Evolutionary conservation across 23 tunicate species (phyloP), one percentile per base, ranked within the genome.

Genomic region (Styela clava): DNA sequence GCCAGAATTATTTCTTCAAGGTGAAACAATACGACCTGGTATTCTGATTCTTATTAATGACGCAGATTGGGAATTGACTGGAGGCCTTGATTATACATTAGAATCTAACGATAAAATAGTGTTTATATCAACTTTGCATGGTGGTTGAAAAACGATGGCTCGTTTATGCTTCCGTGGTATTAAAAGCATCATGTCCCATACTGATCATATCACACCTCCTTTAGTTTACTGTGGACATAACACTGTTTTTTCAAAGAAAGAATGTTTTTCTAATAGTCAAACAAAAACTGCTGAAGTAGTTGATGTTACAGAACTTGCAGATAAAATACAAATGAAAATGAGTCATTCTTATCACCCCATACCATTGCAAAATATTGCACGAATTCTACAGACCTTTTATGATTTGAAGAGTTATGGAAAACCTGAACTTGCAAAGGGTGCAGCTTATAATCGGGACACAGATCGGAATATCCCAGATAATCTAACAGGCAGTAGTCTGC

Each of bases 81-180:
- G 79, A 24, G 86, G 86, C 64, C 29, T 74, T 24, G 70, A 79
- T 28, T 95, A 95, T 83, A 74, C 79, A 30, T 0, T 95, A 2
- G 91, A 81, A 67, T 34, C 90, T 22, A 86, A 81, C 51, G 99
- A 95, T 65, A 65, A 64, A 61, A 84, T 95, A 32, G 89, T 88
- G 0, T 95, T 95, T 84, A 89, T 95, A 29, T 95, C 99, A 69
- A 95, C 99, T 2, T 80, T 95, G 69, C 99, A 95, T 79, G 99
- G 99, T 20, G 99, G 99, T 26, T 94, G 64, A 84, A 31, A 16
- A 67, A 0, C 31, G 71, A 67, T 67, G 71, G 71, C 71, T 67
- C 0, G 30, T 67, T 29, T 19, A 18, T 67, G 1, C 0, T 67
- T 29, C 71, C n/a, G n/a, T n/a, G n/a, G n/a, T n/a, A n/a, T n/a